Conservation (phyloP, 2,888 invertebrate species). For the Nephrocerus scutellatus region DNA sequence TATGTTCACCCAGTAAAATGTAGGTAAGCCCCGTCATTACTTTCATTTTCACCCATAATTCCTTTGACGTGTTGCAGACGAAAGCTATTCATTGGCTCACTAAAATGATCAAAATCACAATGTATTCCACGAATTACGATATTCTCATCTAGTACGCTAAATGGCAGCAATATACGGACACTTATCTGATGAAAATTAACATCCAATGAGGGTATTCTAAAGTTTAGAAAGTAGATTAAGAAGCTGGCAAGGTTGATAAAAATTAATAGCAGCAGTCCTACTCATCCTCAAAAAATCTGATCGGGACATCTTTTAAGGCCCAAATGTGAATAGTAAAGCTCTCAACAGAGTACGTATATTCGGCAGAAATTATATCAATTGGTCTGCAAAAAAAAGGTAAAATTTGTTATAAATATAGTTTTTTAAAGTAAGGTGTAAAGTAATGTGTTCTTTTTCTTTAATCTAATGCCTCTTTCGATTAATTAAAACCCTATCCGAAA, state of each 20-base stretch:
- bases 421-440: too few relatives aligned
- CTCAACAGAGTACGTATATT: slow-evolving; percentile 27
- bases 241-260: not conserved
- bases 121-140: slow-evolving; percentile 35
- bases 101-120: slow-evolving; percentile 32
- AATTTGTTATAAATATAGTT: too few relatives aligned
- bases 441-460: too few relatives aligned
- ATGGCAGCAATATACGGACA: slow-evolving; percentile 29
- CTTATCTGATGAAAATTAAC: slow-evolving; percentile 24
- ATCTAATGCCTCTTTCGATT: too few relatives aligned
- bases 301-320: slow-evolving; percentile 35
- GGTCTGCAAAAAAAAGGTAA: slow-evolving; percentile 25
- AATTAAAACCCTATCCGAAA: too few relatives aligned
- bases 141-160: slow-evolving; percentile 30
- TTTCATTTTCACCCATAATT: slow-evolving; percentile 10
- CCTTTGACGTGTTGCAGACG: slow-evolving; percentile 19
- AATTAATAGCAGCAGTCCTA: not conserved
- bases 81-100: slow-evolving; percentile 31
- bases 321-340: slow-evolving; percentile 36
- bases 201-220: slow-evolving; percentile 28
- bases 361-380: slow-evolving; percentile 25
- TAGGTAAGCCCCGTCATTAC: slow-evolving; percentile 18
- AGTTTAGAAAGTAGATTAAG: too few relatives aligned
- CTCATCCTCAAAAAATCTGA: slow-evolving; percentile 34
- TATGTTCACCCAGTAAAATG: not conserved